Percentiles rank a stretch among this genome's conserved stretches.
phyloP scores from a whole-genome alignment of 1,140 invertebrate species.

The Tenebrio molitor region DNA sequence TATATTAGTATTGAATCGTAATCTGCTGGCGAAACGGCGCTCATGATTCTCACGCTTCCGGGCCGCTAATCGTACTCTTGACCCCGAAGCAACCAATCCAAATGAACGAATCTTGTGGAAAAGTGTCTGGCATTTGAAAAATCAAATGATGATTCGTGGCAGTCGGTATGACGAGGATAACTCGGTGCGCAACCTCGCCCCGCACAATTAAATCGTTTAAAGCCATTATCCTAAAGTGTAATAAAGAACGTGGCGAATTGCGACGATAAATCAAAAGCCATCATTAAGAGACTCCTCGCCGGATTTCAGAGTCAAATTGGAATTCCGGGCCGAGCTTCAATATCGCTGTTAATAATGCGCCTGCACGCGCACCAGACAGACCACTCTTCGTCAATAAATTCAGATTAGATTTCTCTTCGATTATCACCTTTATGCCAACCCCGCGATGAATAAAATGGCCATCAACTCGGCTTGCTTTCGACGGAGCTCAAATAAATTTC shows the following conservation, averaged over 20 bases:
- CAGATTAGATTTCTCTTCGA: conserved; percentile 40
- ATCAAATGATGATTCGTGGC: conserved; percentile 13
- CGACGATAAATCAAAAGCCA: conserved; percentile 60
- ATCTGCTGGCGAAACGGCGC: conserved; percentile 58
- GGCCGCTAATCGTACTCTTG: neutral
- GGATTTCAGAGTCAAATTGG: conserved; percentile 61
- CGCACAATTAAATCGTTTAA: conserved; percentile 49
- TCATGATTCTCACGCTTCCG: conserved; percentile 62
- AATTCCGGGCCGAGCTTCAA: conserved; percentile 60
- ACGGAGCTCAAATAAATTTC: no score
- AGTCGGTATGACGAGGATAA: neutral
- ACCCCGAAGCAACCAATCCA: no score
- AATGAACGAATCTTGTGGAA: no score
- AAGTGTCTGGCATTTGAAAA: neutral
- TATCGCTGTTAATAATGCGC: conserved; percentile 61
- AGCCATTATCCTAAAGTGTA: conserved; percentile 48
- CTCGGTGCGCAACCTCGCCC: conserved; percentile 28
- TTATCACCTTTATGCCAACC: conserved; percentile 16
- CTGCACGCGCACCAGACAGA: conserved; percentile 53
- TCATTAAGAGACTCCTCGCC: conserved; percentile 58
- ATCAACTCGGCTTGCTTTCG: neutral
- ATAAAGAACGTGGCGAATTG: conserved; percentile 57
- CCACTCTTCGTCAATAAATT: conserved; percentile 44
- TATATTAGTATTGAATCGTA: conserved; percentile 67
- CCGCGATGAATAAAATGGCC: neutral